phyloP scores from a whole-genome alignment of 2,797 vertebrate species.

The Melanogrammus aeglefinus region DNA sequence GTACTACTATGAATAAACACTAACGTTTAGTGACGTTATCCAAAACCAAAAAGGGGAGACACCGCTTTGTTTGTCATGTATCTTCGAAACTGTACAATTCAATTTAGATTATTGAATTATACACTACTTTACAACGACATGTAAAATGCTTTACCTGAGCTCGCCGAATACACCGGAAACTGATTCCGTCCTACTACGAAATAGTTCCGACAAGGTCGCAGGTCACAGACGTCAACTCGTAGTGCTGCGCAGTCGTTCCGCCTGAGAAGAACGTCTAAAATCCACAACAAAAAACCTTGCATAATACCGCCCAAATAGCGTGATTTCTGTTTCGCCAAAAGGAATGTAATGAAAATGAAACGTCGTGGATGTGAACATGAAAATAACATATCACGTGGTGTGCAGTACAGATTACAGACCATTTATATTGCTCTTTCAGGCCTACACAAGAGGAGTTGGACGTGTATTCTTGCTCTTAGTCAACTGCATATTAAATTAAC shows the following conservation, averaged over 20 bases:
- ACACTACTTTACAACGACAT: background rate
- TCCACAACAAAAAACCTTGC: background rate
- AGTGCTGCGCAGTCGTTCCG: background rate
- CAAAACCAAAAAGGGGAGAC: background rate
- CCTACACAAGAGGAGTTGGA: background rate
- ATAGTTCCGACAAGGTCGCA: background rate
- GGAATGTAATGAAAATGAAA: background rate
- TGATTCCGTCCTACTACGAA: background rate
- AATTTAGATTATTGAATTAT: background rate
- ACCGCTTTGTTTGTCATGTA: no score
- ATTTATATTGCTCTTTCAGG: background rate
- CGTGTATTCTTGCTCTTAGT: background rate
- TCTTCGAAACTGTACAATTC: background rate
- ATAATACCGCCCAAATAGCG: background rate
- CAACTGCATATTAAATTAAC: background rate
- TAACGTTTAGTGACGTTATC: background rate
- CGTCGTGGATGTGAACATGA: background rate
- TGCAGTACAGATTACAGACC: background rate
- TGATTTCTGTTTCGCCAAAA: background rate
- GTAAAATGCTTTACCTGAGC: background rate
- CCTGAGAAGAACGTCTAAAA: background rate
- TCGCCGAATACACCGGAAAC: background rate
- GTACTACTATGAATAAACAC: background rate
- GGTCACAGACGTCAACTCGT: background rate
- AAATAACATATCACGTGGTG: background rate